Conservation (phyloP, 2,113 vertebrate species). For the Sula dactylatra region DNA sequence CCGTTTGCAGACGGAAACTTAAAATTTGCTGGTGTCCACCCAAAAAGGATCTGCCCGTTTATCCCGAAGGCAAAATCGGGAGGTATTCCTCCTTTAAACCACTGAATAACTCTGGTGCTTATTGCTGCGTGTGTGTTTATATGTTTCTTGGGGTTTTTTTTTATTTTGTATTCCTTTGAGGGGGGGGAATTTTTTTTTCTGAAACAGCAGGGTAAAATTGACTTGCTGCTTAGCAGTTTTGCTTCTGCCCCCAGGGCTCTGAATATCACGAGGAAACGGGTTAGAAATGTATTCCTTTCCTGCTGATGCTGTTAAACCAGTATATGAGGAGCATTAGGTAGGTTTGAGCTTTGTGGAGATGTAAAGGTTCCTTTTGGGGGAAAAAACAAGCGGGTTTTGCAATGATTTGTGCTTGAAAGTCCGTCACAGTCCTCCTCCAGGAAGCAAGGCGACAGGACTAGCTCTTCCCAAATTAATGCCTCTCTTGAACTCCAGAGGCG, state of each 20-base stretch:
- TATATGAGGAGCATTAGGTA: neutral
- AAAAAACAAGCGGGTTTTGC: neutral
- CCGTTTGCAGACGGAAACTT: neutral
- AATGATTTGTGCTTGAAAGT: neutral
- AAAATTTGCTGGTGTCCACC: neutral
- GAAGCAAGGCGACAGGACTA: neutral
- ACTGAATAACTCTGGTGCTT: neutral
- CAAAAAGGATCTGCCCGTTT: neutral
- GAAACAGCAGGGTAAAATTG: neutral
- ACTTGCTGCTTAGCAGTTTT: neutral
- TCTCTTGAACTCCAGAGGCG: neutral
- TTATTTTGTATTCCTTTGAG: neutral
- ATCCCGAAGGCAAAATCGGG: neutral
- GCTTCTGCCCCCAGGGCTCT: conserved; percentile 9
- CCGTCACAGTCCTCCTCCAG: neutral
- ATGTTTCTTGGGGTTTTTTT: neutral
- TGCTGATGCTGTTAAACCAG: neutral
- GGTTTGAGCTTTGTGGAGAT: neutral
- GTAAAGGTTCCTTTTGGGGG: neutral
- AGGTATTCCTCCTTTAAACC: neutral
- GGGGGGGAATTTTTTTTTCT: neutral
- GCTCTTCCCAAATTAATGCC: neutral
- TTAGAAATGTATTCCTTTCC: conserved; percentile 1
- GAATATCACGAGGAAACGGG: neutral
- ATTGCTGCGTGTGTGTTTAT: neutral